Evolutionary conservation across 2,113 vertebrate genomes (phyloP).

Genomic region (Charina bottae): DNA sequence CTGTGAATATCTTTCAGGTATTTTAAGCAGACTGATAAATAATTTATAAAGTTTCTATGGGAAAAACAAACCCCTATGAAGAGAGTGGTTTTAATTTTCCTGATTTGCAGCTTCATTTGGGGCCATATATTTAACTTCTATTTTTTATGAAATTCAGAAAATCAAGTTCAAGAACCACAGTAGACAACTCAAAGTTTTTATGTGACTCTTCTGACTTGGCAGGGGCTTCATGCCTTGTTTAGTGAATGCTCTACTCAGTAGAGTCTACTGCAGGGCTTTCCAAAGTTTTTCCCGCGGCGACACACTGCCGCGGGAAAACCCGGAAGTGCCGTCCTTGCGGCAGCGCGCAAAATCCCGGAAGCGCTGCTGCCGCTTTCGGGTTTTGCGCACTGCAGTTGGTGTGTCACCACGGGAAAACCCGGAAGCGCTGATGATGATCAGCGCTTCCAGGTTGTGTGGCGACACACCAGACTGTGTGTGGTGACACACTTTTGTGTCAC

Average conservation of each 20-base stretch:
- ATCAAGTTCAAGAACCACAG: background rate
- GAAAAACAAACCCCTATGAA: background rate
- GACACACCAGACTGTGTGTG: no score
- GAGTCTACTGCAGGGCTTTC: no score
- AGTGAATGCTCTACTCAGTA: background rate
- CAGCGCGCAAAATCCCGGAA: no score
- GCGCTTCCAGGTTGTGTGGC: no score
- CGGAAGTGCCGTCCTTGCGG: no score
- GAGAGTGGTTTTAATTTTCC: background rate
- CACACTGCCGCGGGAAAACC: no score
- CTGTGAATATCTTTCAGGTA: background rate
- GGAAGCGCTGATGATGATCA: no score
- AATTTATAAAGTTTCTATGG: background rate
- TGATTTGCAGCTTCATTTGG: background rate
- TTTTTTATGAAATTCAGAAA: background rate
- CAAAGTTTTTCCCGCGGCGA: no score
- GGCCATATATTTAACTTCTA: background rate
- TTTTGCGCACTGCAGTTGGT: no score
- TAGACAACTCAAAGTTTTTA: background rate
- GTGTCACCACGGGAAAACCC: no score
- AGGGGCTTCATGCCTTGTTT: background rate
- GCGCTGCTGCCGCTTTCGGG: no score
- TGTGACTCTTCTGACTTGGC: background rate
- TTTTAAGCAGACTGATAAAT: background rate
- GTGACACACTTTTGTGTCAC: no score